These are phyloP conservation scores for Apis florea DNA, from an alignment of 1,140 invertebrate species.

Conservation along the genomic window DNA sequence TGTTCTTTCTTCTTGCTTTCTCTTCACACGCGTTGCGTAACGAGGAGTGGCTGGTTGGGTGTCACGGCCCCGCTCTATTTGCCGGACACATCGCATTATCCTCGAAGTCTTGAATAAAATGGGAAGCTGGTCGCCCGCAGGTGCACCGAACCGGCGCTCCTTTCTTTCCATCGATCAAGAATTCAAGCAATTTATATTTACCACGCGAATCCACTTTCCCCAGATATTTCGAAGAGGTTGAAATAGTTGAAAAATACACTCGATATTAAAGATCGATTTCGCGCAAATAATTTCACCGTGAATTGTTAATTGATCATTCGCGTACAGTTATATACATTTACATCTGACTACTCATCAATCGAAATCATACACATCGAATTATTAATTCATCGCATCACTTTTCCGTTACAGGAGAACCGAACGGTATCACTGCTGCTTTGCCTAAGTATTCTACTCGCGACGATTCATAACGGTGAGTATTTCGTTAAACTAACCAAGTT, in stretches of 20 bases:
- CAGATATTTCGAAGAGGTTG: too few relatives aligned
- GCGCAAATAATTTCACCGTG: background rate
- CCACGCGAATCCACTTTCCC: too few relatives aligned
- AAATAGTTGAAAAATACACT: too few relatives aligned
- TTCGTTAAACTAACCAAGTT: background rate
- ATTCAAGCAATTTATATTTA: too few relatives aligned
- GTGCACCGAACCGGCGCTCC: background rate
- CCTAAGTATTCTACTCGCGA: conserved; percentile 62
- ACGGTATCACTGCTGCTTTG: conserved; percentile 66
- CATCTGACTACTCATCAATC: conserved; percentile 30
- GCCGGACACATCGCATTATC: background rate
- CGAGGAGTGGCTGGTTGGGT: conserved; percentile 69
- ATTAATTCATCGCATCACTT: conserved; percentile 52
- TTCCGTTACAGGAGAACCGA: conserved; percentile 67
- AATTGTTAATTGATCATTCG: too few relatives aligned
- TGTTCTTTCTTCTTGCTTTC: conserved; percentile 78
- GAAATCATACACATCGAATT: conserved; percentile 23
- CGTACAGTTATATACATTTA: background rate
- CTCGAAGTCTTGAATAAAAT: background rate
- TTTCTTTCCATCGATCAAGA: background rate
- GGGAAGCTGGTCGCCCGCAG: background rate
- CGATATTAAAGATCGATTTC: too few relatives aligned
- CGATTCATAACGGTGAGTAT: conserved; percentile 68
- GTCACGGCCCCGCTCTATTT: conserved; percentile 66
- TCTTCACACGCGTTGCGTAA: conserved; percentile 76